phyloP scores from a whole-genome alignment of 1,140 invertebrate species.

The Drusus annulatus region DNA sequence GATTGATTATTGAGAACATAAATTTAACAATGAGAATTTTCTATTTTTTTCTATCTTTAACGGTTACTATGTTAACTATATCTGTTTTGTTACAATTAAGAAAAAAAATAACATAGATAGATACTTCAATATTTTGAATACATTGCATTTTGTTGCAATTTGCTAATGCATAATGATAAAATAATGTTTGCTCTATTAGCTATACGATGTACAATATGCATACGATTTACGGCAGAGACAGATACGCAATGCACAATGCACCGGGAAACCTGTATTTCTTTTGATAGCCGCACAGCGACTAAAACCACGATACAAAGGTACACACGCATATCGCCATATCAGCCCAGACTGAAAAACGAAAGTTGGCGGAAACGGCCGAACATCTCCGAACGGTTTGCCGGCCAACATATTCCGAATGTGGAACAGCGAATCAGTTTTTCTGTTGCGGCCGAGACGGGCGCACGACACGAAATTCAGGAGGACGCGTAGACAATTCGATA shows the following conservation, averaged over 20 bases:
- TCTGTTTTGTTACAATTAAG: too few species aligned
- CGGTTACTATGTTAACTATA: too few species aligned
- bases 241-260: not conserved
- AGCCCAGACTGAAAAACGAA: constrained; percentile 50
- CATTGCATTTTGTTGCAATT: too few species aligned
- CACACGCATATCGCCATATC: constrained; percentile 26
- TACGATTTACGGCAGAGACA: too few species aligned
- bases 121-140: too few species aligned
- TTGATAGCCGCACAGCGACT: constrained; percentile 24
- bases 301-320: not conserved
- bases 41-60: too few species aligned
- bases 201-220: not conserved
- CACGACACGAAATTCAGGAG: constrained; percentile 33
- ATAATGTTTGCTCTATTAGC: not conserved
- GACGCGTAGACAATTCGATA: constrained; percentile 24
- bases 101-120: too few species aligned
- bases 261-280: constrained; percentile 28
- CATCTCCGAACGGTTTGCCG: constrained; percentile 39
- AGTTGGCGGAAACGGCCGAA: constrained; percentile 43
- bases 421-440: constrained; percentile 47
- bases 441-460: constrained; percentile 27
- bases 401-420: constrained; percentile 46
- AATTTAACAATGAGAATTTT: too few species aligned
- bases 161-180: too few species aligned
- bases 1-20: too few species aligned